Percentiles rank a stretch among this genome's conserved stretches.
These are phyloP conservation scores for Holocentrus rufus DNA, from an alignment of 2,797 vertebrate genomes.

Conservation along the genomic window DNA sequence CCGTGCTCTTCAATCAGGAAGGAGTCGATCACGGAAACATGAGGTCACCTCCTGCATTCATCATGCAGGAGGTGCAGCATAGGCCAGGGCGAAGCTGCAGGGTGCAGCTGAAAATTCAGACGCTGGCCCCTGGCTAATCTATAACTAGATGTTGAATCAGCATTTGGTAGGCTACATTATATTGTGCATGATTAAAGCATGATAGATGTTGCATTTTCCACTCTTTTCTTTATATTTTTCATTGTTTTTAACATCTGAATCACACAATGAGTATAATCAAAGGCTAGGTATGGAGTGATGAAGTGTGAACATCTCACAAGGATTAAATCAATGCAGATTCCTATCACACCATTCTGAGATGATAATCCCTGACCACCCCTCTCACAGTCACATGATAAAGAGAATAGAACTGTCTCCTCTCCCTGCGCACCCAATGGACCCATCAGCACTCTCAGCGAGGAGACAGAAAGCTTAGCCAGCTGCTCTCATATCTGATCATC, in stretches of 20 bases:
- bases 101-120: constrained; percentile 5
- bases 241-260: not conserved
- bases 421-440: constrained; percentile 18
- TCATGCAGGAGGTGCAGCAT: too few species aligned
- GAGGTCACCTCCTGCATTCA: constrained; percentile 54
- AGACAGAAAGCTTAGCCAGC: constrained; percentile 54
- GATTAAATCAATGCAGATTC: constrained; percentile 24
- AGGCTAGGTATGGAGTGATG: not conserved
- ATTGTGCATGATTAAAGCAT: not conserved
- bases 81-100: constrained; percentile 12
- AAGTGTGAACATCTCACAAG: not conserved
- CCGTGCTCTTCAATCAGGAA: constrained; percentile 40
- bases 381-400: constrained; percentile 21
- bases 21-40: constrained; percentile 64
- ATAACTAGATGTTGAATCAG: not conserved
- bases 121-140: not conserved
- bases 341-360: constrained; percentile 16
- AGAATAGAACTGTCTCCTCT: constrained; percentile 12
- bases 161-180: not conserved
- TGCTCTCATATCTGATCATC: constrained; percentile 69
- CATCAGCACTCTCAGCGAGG: constrained; percentile 21
- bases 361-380: constrained; percentile 20
- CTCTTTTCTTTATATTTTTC: too few species aligned
- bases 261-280: not conserved
- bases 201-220: not conserved